A percentile compares a stretch with the other conserved stretches of the same genome.
phyloP scores from a whole-genome alignment of 2,113 vertebrate species.

The Cephalophus harveyi region DNA sequence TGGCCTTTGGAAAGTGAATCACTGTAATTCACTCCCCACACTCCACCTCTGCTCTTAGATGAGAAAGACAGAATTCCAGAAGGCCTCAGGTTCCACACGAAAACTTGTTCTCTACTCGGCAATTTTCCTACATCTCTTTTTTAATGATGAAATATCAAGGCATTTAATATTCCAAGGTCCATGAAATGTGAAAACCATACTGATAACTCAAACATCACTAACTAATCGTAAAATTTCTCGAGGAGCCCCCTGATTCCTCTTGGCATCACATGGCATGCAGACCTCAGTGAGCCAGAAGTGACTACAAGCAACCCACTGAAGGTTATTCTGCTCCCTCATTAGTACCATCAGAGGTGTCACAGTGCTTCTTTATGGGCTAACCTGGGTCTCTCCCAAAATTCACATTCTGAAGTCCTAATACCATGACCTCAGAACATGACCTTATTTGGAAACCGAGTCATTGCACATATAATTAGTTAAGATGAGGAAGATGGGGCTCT shows the following conservation, averaged over 20 bases:
- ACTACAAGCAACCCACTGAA: neutral
- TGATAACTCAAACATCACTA: neutral
- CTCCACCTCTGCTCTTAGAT: neutral
- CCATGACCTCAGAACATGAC: neutral
- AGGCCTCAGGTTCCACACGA: neutral
- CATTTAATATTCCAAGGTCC: neutral
- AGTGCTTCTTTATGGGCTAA: neutral
- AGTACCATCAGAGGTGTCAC: neutral
- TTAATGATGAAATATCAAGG: neutral
- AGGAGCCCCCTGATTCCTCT: neutral
- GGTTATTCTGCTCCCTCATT: neutral
- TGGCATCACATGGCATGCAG: neutral
- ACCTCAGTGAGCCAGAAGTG: neutral
- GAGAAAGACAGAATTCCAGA: neutral
- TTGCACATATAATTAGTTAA: neutral
- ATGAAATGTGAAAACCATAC: conserved; percentile 8
- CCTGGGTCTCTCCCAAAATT: neutral
- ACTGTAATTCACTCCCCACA: neutral
- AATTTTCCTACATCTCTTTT: neutral
- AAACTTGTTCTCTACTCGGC: neutral
- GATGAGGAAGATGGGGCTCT: neutral
- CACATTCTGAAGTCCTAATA: neutral
- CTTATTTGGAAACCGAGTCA: neutral
- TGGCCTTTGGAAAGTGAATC: neutral
- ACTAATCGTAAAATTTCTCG: neutral